phyloP scores from a whole-genome alignment of 2,113 vertebrate genomes.

The Ageneiosus marmoratus region DNA sequence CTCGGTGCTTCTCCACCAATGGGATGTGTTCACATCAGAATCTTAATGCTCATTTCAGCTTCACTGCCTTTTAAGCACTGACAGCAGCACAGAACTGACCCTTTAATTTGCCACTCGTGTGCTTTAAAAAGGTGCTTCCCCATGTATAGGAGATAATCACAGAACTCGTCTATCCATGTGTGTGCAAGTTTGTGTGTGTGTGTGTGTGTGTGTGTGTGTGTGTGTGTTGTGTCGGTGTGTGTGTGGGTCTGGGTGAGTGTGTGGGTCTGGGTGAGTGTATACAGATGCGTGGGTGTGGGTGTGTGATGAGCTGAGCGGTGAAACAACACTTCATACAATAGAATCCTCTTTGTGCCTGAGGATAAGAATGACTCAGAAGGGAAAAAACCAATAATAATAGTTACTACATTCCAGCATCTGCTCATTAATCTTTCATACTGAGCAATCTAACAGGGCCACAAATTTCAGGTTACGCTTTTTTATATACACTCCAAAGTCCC shows the following conservation, averaged over 20 bases:
- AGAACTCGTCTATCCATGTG: conserved; percentile 3
- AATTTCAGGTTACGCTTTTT: conserved; percentile 71
- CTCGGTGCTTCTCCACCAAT: conserved; percentile 22
- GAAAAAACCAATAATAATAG: conserved; percentile 63
- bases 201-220: background rate
- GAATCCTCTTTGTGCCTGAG: conserved; percentile 42
- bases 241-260: background rate
- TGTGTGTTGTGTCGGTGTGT: conserved; percentile 2
- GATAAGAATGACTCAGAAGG: conserved; percentile 47
- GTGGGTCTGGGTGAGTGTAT: background rate
- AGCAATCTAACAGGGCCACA: conserved; percentile 68
- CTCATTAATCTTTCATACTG: conserved; percentile 78
- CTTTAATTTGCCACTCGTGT: conserved; percentile 1
- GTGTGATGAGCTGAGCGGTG: conserved; percentile 19
- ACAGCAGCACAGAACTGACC: conserved; percentile 18
- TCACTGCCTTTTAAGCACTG: conserved; percentile 14
- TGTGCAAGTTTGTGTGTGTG: background rate
- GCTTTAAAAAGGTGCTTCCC: conserved; percentile 20
- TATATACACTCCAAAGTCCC: too few relatives aligned
- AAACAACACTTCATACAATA: conserved; percentile 35
- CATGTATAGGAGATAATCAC: conserved; percentile 12
- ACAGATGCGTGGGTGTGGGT: conserved; percentile 20
- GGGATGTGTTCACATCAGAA: conserved; percentile 25
- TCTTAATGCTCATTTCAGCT: conserved; percentile 31
- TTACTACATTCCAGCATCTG: conserved; percentile 71